These are phyloP conservation scores for Calycopis cecrops DNA, from an alignment of 1,140 invertebrate genomes.

Conservation along the genomic window DNA sequence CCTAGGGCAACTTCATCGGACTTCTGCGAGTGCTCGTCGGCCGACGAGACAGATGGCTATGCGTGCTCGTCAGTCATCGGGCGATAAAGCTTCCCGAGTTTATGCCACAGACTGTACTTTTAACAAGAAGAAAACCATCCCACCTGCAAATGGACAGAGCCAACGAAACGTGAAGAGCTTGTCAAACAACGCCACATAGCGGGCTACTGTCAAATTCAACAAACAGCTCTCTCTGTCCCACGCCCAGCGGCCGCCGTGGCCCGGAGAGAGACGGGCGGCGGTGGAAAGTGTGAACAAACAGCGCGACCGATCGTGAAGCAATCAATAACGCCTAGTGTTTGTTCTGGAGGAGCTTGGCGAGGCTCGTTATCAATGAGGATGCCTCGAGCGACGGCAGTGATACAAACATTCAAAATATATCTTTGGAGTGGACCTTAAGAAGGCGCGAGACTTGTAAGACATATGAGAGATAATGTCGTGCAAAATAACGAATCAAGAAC, in stretches of 20 bases:
- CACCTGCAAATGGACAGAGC: constrained; percentile 27
- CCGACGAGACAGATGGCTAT: too few relatives aligned
- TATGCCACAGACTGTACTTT: background rate
- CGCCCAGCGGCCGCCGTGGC: background rate
- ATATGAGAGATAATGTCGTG: too few relatives aligned
- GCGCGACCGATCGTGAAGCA: constrained; percentile 5
- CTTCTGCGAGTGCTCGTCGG: too few relatives aligned
- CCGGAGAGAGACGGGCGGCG: constrained; percentile 23
- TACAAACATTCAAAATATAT: too few relatives aligned
- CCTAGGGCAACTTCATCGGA: too few relatives aligned
- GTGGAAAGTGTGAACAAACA: constrained; percentile 42
- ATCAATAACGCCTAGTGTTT: constrained; percentile 3
- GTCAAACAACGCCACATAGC: constrained; percentile 35
- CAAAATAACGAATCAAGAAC: too few relatives aligned
- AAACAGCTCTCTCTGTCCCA: constrained; percentile 30
- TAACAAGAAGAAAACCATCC: constrained; percentile 21
- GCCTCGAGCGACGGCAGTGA: too few relatives aligned
- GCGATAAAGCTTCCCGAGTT: too few relatives aligned
- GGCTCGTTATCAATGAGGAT: too few relatives aligned
- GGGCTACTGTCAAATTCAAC: constrained; percentile 56
- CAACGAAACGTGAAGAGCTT: constrained; percentile 33
- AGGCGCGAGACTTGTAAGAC: too few relatives aligned
- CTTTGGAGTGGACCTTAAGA: too few relatives aligned
- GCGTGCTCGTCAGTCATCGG: too few relatives aligned
- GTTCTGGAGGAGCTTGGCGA: background rate